A percentile compares a stretch with the other conserved stretches of the same genome.
Conservation (phyloP, 2,888 invertebrate species). For the Drosophila neotestacea region DNA sequence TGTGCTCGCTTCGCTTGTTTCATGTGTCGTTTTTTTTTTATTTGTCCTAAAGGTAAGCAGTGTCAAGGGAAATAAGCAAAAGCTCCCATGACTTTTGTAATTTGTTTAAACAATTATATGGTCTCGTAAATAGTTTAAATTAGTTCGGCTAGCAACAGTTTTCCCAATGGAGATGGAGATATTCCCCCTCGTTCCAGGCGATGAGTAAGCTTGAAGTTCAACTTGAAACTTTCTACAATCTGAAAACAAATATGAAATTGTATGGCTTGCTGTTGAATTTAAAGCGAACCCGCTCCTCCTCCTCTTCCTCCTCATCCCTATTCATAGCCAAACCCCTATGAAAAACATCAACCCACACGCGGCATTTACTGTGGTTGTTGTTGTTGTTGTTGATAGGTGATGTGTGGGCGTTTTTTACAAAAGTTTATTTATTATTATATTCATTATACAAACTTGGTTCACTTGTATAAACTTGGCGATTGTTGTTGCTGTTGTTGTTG, state of each 20-base stretch:
- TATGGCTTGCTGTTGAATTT: slow-evolving; percentile 19
- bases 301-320: not conserved
- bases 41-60: no score
- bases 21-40: slow-evolving; percentile 54
- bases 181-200: slow-evolving; percentile 3
- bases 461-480: not conserved
- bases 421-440: slow-evolving; percentile 62
- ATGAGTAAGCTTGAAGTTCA: slow-evolving; percentile 7
- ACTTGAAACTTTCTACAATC: slow-evolving; percentile 22
- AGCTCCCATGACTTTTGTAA: slow-evolving; percentile 11
- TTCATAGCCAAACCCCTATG: slow-evolving; percentile 14
- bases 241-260: slow-evolving; percentile 18
- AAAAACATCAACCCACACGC: slow-evolving; percentile 33
- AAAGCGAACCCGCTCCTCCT: slow-evolving; percentile 1
- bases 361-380: slow-evolving; percentile 15
- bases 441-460: slow-evolving; percentile 32
- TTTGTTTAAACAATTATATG: slow-evolving; percentile 17
- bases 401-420: slow-evolving; percentile 58
- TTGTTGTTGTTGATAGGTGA: slow-evolving; percentile 19
- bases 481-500: slow-evolving; percentile 17
- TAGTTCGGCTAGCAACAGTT: slow-evolving; percentile 13
- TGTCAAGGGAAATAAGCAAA: not conserved
- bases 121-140: slow-evolving; percentile 7
- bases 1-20: slow-evolving; percentile 58
- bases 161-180: not conserved